Percentiles rank a stretch among this genome's conserved stretches.
phyloP scores from a whole-genome alignment of 2,888 invertebrate genomes.

The Philopedon plagiatum region DNA sequence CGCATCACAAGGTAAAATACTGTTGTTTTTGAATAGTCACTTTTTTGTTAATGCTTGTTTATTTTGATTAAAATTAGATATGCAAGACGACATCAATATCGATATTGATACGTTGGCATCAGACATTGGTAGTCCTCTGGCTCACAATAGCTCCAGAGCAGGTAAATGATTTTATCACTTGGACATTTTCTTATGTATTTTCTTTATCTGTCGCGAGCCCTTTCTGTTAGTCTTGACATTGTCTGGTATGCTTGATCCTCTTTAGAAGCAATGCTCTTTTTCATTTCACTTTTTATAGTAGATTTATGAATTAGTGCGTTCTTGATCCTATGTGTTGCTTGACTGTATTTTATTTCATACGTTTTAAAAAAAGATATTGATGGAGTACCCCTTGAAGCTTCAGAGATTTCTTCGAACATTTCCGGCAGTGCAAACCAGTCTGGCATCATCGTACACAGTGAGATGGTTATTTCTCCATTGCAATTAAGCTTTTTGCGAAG shows the following conservation, averaged over 20 bases:
- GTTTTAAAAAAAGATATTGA: slow-evolving; percentile 61
- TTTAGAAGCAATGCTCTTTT: neutral
- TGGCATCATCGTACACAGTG: slow-evolving; percentile 50
- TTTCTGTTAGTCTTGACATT: slow-evolving; percentile 20
- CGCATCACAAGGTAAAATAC: slow-evolving; percentile 21
- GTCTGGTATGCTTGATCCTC: slow-evolving; percentile 24
- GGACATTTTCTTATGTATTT: neutral
- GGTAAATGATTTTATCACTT: neutral
- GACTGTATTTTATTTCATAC: neutral
- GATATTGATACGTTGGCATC: slow-evolving; percentile 37
- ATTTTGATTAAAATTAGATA: slow-evolving; percentile 29
- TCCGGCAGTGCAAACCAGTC: slow-evolving; percentile 52
- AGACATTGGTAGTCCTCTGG: slow-evolving; percentile 32
- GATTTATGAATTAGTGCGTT: slow-evolving; percentile 1
- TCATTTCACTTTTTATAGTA: neutral
- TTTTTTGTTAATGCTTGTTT: slow-evolving; percentile 14
- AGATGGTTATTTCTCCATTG: slow-evolving; percentile 53
- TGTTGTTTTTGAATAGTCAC: slow-evolving; percentile 1
- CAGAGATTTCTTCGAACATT: slow-evolving; percentile 46
- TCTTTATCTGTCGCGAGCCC: neutral
- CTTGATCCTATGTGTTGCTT: neutral
- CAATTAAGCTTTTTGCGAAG: slow-evolving; percentile 52
- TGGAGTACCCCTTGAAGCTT: slow-evolving; percentile 59
- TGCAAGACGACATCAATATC: slow-evolving; percentile 35
- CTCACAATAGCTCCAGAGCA: slow-evolving; percentile 20